phyloP scores from a whole-genome alignment of 2,888 invertebrate genomes.

The Caenorhabditis drosophilae region DNA sequence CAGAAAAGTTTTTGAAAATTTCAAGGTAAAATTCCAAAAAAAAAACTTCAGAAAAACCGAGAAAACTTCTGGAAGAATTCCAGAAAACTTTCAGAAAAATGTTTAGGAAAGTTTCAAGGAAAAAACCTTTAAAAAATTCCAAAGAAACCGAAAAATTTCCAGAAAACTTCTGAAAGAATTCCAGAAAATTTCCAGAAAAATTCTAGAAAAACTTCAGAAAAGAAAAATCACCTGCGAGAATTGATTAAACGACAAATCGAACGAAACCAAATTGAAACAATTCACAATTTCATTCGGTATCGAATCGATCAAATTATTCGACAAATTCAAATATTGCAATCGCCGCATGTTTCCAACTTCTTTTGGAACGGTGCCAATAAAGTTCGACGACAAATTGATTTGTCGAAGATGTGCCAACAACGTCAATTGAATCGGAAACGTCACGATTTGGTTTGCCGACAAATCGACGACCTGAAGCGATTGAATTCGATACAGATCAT shows the following conservation, averaged over 20 bases:
- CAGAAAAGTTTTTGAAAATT: no score
- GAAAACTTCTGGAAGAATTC: no score
- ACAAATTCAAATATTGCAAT: constrained; percentile 45
- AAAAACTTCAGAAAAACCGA: no score
- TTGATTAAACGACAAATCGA: constrained; percentile 61
- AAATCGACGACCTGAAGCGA: constrained; percentile 70
- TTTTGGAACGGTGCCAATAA: constrained; percentile 62
- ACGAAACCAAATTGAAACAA: constrained; percentile 29
- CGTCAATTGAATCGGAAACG: constrained; percentile 70
- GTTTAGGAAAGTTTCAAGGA: no score
- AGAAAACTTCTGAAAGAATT: no score
- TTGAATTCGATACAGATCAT: constrained; percentile 71
- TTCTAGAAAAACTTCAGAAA: no score
- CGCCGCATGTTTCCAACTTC: constrained; percentile 62
- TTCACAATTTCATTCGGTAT: constrained; percentile 51
- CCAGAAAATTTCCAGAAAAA: no score
- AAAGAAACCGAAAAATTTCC: no score
- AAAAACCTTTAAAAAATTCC: no score
- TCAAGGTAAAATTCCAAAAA: no score
- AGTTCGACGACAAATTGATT: constrained; percentile 54
- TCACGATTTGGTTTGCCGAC: constrained; percentile 70
- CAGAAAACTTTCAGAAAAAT: no score
- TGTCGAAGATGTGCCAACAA: constrained; percentile 46
- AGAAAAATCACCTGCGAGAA: constrained; percentile 54
- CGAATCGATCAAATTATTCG: constrained; percentile 54